Conservation (phyloP, 1,140 invertebrate genomes). For the Acyrthosiphon pisum region DNA sequence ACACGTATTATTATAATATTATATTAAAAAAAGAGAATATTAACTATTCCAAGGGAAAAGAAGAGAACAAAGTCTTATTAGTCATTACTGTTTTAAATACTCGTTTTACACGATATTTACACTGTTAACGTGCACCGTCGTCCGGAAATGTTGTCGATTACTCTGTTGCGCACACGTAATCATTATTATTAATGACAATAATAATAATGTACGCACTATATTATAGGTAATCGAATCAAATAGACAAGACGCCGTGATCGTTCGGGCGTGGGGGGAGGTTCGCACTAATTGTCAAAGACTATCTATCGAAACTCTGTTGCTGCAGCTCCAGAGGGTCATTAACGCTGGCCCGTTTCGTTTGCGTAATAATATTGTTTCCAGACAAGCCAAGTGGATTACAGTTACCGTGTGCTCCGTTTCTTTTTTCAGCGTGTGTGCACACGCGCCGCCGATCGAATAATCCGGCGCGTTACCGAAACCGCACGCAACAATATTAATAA, state of each 20-base stretch:
- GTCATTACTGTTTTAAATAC: neutral
- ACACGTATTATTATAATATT: neutral
- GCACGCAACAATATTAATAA: conserved; percentile 1
- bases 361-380: neutral
- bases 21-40: neutral
- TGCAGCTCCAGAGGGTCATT: neutral
- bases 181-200: neutral
- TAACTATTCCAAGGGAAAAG: no score
- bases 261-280: neutral
- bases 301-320: neutral
- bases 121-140: neutral
- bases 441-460: neutral
- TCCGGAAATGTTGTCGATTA: neutral
- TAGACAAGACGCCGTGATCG: neutral
- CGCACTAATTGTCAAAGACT: neutral
- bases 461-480: neutral
- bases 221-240: neutral
- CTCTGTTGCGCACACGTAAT: neutral
- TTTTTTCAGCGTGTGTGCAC: neutral
- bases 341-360: neutral
- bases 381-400: neutral
- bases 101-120: neutral
- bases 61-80: no score
- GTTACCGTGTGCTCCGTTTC: neutral
- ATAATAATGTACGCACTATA: neutral